Base-by-base conservation (phyloP, 2,113 vertebrate species). In the Austrofundulus limnaeus region DNA sequence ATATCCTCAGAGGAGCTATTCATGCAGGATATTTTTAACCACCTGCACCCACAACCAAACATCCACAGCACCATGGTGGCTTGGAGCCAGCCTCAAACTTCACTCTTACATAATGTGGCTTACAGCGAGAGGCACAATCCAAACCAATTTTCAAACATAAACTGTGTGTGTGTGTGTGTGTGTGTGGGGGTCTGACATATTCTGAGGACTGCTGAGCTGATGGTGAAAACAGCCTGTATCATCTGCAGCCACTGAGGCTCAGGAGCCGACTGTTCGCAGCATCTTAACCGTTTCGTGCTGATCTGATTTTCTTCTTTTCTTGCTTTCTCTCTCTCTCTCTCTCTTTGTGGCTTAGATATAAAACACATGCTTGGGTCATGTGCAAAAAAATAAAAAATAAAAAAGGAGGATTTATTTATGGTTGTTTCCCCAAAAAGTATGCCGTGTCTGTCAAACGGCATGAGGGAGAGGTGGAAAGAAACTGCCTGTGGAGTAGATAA, bases 31-130 rank as follows among this genome's bases (percentile, higher is more conserved):
- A 77, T 81, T 59, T 73, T 75, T 72, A n/a, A 82, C 66, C 82
- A 83, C 78, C 74, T 83, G 70, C 80, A 78, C 76, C 66, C 80
- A 73, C 56, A 55, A 20, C 39, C 64, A 53, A 56, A 66, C 69
- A 70, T 50, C 14, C 59, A 56, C 65, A 77, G 47, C 68, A 67
- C 20, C 59, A 17, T 38, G n/a, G 15, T 75, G 78, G 72, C 77
- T 16, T 38, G 1, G 11, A 11, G 77, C 83, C 83, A 72, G 3
- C 62, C 70, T 87, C 82, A 78, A 80, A 81, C 70, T 80, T 78
- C 49, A 52, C 73, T 45, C 82, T 86, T 86, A 87, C 80, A 75
- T 84, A 87, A 88, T 78, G 59, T 81, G 78, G 80, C 81, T 86
- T 81, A 86, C 78, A 50, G 83, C 77, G 55, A 70, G 75, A 78